Base-by-base conservation (phyloP, 2,113 vertebrate genomes). In the Corythornis cristatus region DNA sequence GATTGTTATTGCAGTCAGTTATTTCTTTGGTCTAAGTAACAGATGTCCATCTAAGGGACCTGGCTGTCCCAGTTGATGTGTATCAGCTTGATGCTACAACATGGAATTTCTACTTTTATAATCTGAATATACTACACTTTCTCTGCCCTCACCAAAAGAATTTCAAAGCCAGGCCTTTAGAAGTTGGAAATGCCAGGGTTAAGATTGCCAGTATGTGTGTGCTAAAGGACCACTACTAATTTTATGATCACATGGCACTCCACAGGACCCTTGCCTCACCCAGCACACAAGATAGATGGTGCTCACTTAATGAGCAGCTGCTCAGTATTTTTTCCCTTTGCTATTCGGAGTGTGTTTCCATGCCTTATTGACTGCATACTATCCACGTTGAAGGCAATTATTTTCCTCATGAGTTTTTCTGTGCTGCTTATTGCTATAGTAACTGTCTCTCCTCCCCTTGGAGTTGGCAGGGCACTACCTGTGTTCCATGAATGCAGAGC, bases 401-500 rank as follows among this genome's bases (percentile, higher is more conserved):
- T 83, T 86, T 94, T 66, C 81, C 90, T 94, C 62, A 7, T 65
- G 89, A 92, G 80, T 84, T 89, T 84, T 93, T 46, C 74, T 62
- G 77, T 79, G 65, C 65, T 73, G 81, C 86, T 84, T 68, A 95
- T 94, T 23, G 21, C 92, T 95, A 94, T 94, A 96, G 93, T 96
- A 94, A 94, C 95, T 92, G 90, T 61, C 42, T 68, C 65, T 56
- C 79, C 65, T 75, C 66, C n/a, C 64, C 28, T 65, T 11, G 5
- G 62, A 92, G 89, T 33, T 0, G 5, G 77, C 48, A 79, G 60
- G 42, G 56, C 51, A 37, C 67, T 91, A 93, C 84, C 89, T 87
- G 56, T 40, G 40, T 85, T 71, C 62, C 46, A 20, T n/a, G 37
- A 83, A 77, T 8, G 54, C 0, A 4, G 68, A 75, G 48, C 64